Percentiles rank a stretch among this genome's conserved stretches.
These are phyloP conservation scores for Brachionus angularis DNA, from an alignment of 1,140 invertebrate species.

Conservation along the genomic window DNA sequence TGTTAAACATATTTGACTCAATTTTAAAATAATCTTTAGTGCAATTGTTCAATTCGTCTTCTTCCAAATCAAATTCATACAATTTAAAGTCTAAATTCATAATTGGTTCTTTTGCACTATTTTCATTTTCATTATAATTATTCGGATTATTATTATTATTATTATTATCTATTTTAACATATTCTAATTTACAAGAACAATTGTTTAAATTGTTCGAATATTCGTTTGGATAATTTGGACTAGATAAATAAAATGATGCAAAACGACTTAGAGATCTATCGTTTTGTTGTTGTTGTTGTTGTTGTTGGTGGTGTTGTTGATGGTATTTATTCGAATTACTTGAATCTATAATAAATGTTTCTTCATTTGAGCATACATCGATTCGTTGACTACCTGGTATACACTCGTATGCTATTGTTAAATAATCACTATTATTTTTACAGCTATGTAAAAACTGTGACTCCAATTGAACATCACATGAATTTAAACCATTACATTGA, in stretches of 20 bases:
- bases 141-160: background rate
- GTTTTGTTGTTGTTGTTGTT: too few species aligned
- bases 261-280: background rate
- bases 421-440: slow-evolving; percentile 34
- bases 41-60: background rate
- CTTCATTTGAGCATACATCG: slow-evolving; percentile 27
- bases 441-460: slow-evolving; percentile 27
- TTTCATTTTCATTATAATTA: background rate
- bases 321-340: background rate
- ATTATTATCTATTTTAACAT: slow-evolving; percentile 22
- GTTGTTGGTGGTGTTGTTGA: too few species aligned
- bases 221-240: slow-evolving; percentile 21
- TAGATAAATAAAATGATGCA: slow-evolving; percentile 21
- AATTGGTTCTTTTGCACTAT: background rate
- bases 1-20: background rate
- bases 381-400: slow-evolving; percentile 37
- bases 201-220: slow-evolving; percentile 21
- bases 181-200: slow-evolving; percentile 22
- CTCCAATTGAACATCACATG: slow-evolving; percentile 4
- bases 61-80: slow-evolving; percentile 41
- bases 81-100: background rate
- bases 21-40: slow-evolving; percentile 7
- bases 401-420: slow-evolving; percentile 34
- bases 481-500: slow-evolving; percentile 31
- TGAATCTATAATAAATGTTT: slow-evolving; percentile 33